Base-by-base conservation (phyloP, 2,797 vertebrate species). In the Rhinogobio ventralis region DNA sequence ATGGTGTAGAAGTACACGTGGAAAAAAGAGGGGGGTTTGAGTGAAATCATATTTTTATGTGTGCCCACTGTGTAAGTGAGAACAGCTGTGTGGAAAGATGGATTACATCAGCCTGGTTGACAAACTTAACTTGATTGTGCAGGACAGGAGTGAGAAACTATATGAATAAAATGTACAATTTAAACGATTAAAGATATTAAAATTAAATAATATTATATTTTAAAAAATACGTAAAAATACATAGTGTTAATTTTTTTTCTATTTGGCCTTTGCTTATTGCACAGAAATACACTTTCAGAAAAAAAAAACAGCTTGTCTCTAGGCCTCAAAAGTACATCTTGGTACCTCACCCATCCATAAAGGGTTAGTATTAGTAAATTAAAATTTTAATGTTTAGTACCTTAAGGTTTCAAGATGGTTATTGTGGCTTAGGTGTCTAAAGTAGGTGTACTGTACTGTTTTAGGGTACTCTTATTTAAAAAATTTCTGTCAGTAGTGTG, bases 41-140 rank as follows among this genome's bases (percentile, higher is more conserved):
- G 66, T 55, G 77, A 42, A 19, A 60, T 62, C 49, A 85, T 85
- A 67, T 78, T 79, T 80, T 82, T 62, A 81, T 78, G 82, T 86
- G 33, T 90, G 78, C 60, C 75, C 51, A 71, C 85, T 69, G 42
- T 84, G 25, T 75, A 71, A 87, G 55, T 67, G 62, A 90, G 53
- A 74, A 67, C 85, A 86, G 73, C 78, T 85, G 83, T 66, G 64
- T 74, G n/a, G 42, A 73, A 71, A 82, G 86, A 84, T 19, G 84
- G 66, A 91, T 88, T 75, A 89, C 88, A 87, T 90, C 87, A 88
- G 86, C 23, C 62, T 36, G 19, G 19, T 19, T 60, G 39, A 62
- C 20, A 73, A 62, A 73, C 23, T 66, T 42, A 66, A 8, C 20
- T 33, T 13, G 1, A 60, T 46, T 62, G 42, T 25, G 42, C 9